Base-by-base conservation (phyloP, 1,140 invertebrate genomes). In the Aphelenchoides fujianensis region DNA sequence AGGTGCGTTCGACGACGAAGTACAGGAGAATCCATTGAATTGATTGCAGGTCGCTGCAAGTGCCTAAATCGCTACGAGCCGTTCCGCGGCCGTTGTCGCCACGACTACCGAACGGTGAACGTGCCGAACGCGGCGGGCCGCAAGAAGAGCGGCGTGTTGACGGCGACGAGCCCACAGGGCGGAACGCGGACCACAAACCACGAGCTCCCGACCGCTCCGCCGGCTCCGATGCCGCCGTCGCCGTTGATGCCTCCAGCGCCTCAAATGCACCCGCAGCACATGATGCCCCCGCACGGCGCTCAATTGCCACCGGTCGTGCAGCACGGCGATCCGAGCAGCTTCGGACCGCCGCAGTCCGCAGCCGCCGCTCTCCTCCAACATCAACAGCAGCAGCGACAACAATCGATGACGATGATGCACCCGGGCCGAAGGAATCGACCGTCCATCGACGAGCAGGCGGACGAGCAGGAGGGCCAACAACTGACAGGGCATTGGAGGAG, bases 1-100 rank as follows among this genome's bases (percentile, higher is more conserved):
- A 19, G 73, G 73, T 9, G 41, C 54, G 31, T n/a, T n/a, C n/a
- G n/a, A n/a, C n/a, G 70, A 70, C 35, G 61, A 32, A 36, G 69
- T 69, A 54, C 34, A 54, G 31, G 28, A 28, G 16, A 52, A 67
- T 16, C 41, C 61, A 28, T 16, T 48, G 23, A 16, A 12, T 12
- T 48, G 41, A 12, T 48, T 23, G 12, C 23, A 48, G 55, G 55
- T 30, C 28, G 7, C 12, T 59, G 55, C 23, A 5, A 19, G 34
- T 59, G 55, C 23, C 19, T 59, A 7, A 59, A 59, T 59, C 27
- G 55, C 7, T 59, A 59, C 19, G 55, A 59, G 55, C 55, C 55
- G 19, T 59, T 59, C 23, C 55, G 55, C 23, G 55, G 5, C 12
- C 55, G 55, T 23, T 59, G 55, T 19, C 55, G 55, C 7, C 5